These are phyloP conservation scores for Copidosoma aretas DNA, from an alignment of 2,888 invertebrate species.

Conservation along the genomic window DNA sequence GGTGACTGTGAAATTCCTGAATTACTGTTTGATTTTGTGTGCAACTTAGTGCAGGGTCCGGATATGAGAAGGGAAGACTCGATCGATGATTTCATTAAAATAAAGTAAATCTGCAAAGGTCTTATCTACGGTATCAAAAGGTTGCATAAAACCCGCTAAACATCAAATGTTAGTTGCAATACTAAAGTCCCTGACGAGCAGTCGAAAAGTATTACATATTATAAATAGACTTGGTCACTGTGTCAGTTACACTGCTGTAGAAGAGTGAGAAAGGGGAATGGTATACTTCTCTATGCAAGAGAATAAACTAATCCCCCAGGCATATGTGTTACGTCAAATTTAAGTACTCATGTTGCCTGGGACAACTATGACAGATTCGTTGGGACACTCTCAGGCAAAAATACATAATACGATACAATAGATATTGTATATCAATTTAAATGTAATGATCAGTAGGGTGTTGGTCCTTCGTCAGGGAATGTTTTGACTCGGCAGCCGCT, in stretches of 20 bases:
- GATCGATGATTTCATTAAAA: no score
- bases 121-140: no score
- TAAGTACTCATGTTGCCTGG: constrained; percentile 40
- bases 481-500: no score
- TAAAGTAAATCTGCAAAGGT: no score
- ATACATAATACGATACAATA: constrained; percentile 47
- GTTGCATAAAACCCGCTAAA: constrained; percentile 25
- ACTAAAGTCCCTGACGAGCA: constrained; percentile 32
- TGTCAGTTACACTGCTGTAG: constrained; percentile 27
- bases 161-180: constrained; percentile 31
- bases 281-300: constrained; percentile 22
- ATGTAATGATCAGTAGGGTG: not conserved
- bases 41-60: no score
- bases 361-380: constrained; percentile 48
- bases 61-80: no score
- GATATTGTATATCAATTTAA: constrained; percentile 45
- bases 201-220: constrained; percentile 29
- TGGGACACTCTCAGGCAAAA: constrained; percentile 46
- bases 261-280: constrained; percentile 26
- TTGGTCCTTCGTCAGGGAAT: not conserved
- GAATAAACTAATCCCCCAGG: constrained; percentile 35
- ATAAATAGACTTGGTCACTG: constrained; percentile 27
- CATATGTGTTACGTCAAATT: constrained; percentile 18
- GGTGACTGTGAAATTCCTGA: no score
- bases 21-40: no score